These are phyloP conservation scores for Phenganax subtilis DNA, from an alignment of 92 coral and sea anemone species.

Conservation along the genomic window DNA sequence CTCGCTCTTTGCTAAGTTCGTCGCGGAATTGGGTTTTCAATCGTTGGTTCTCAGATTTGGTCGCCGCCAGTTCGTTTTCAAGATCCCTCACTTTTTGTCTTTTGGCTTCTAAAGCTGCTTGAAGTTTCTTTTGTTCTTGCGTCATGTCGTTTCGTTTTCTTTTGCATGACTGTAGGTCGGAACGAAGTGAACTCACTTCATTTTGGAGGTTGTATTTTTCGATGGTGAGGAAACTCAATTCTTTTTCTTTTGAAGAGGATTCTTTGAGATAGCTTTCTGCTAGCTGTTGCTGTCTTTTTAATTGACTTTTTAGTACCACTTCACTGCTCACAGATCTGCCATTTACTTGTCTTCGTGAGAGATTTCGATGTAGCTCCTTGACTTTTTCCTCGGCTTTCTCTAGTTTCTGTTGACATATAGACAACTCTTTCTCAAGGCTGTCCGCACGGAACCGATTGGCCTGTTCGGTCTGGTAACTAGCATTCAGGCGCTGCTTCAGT, in stretches of 20 bases:
- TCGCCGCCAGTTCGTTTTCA: neutral
- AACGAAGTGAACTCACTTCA: constrained; percentile 20
- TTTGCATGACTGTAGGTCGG: constrained; percentile 29
- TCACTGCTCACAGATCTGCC: neutral
- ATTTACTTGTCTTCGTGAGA: neutral
- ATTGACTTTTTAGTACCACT: constrained; percentile 13
- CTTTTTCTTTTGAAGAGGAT: constrained; percentile 30
- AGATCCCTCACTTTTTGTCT: constrained; percentile 2
- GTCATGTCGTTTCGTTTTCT: constrained; percentile 25
- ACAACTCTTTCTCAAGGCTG: constrained; percentile 15
- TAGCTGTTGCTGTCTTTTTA: constrained; percentile 16
- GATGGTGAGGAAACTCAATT: constrained; percentile 30
- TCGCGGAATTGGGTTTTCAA: constrained; percentile 27
- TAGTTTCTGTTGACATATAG: constrained; percentile 25
- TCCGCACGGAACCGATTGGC: constrained; percentile 10
- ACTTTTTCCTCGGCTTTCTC: constrained; percentile 27
- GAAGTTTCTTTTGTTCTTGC: constrained; percentile 22
- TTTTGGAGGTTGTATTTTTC: constrained; percentile 37
- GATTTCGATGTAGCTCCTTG: constrained; percentile 13
- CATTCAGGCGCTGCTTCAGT: neutral
- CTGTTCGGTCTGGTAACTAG: constrained; percentile 8
- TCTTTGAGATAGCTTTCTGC: constrained; percentile 29
- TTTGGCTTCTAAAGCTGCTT: neutral
- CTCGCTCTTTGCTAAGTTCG: constrained; percentile 26
- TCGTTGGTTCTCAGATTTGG: constrained; percentile 8